These are phyloP conservation scores for Anthopleura sola DNA, from an alignment of 64 coral and sea anemone species.

Conservation along the genomic window DNA sequence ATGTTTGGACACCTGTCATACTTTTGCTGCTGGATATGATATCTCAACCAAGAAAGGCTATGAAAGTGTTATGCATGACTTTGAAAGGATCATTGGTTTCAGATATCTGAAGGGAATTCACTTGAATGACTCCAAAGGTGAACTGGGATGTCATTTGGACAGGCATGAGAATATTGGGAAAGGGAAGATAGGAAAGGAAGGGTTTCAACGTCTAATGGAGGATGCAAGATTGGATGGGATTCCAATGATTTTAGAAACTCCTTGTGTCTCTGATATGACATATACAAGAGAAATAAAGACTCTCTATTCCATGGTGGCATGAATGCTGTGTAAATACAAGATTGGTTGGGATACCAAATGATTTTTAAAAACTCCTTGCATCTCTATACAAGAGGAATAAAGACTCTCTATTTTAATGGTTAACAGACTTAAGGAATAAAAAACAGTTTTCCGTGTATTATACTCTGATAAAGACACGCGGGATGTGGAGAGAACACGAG, in stretches of 20 bases:
- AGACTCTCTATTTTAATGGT: slow-evolving; percentile 57
- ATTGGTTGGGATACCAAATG: no score
- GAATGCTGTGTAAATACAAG: slow-evolving; percentile 50
- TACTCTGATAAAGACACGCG: no score
- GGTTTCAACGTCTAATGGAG: slow-evolving; percentile 75
- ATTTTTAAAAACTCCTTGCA: slow-evolving; percentile 81
- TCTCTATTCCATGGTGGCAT: slow-evolving; percentile 56
- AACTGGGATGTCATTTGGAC: slow-evolving; percentile 92
- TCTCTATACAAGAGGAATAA: slow-evolving; percentile 72
- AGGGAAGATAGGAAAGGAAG: slow-evolving; percentile 75
- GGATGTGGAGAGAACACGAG: no score
- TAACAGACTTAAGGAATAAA: no score
- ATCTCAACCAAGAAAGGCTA: slow-evolving; percentile 65
- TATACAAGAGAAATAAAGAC: slow-evolving; percentile 77
- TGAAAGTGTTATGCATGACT: slow-evolving; percentile 73
- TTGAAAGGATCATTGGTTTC: slow-evolving; percentile 72
- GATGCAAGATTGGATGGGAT: slow-evolving; percentile 81
- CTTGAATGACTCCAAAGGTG: slow-evolving; percentile 94
- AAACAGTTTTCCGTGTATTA: no score
- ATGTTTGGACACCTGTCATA: slow-evolving; percentile 92
- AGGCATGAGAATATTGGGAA: slow-evolving; percentile 95
- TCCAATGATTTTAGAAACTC: slow-evolving; percentile 95
- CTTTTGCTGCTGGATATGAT: slow-evolving; percentile 91
- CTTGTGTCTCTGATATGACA: slow-evolving; percentile 54
- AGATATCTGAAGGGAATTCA: slow-evolving; percentile 79